Evolutionary conservation across 2,113 vertebrate species (phyloP).

Genomic region (zebrafish (Danio rerio)): GRCz12tu NC_133178.1:29040001-29040500

Average conservation of each 20-base stretch:
- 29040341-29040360: conserved; percentile 67
- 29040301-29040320: conserved; percentile 36
- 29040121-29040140: conserved; percentile 50
- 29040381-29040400: conserved; percentile 59
- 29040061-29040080: conserved; percentile 26
- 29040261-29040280: conserved; percentile 32
- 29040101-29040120: conserved; percentile 63
- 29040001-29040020: background rate
- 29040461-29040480: background rate
- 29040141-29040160: conserved; percentile 54
- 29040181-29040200: conserved; percentile 48
- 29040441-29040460: background rate
- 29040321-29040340: conserved; percentile 67
- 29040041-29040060: conserved; percentile 51
- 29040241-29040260: conserved; percentile 58
- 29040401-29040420: conserved; percentile 74
- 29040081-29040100: conserved; percentile 6
- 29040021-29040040: conserved; percentile 46
- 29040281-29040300: conserved; percentile 27
- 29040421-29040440: conserved; percentile 75
- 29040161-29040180: conserved; percentile 57
- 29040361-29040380: conserved; percentile 62
- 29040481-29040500: background rate
- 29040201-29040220: conserved; percentile 63
- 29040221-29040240: conserved; percentile 75